Base-by-base conservation (phyloP, 2,797 vertebrate species). In the Alectoris magna region DNA sequence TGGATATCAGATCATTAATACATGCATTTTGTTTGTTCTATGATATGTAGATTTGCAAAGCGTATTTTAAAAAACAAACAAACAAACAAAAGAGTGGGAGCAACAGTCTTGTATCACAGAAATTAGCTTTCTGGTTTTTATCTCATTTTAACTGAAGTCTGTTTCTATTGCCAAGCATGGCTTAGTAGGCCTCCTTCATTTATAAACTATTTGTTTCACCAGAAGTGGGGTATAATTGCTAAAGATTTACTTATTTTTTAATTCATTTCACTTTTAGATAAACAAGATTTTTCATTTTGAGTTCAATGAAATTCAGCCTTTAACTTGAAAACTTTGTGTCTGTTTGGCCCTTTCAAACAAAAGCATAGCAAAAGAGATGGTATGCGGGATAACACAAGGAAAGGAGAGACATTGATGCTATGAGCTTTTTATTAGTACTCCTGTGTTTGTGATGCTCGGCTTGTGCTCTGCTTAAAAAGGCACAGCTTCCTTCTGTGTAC, bases 131-230 rank as follows among this genome's bases (percentile, higher is more conserved):
- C 64, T 79, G 86, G 7, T 0, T 79, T 95, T 89, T 58, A 59
- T 53, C 62, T 78, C 59, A 24, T 31, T 39, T 64, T 94, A 84
- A 93, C 48, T 73, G 38, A 94, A 64, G 64, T 44, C 53, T 84
- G 36, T 17, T 89, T 78, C 90, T 80, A 79, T 68, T 91, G 62
- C 71, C 93, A 94, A 92, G 79, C 49, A 68, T 72, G 66, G 38
- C 72, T 88, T 75, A 81, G 23, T 31, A 77, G 21, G 17, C 63
- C 84, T 85, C 51, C 77, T 58, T 76, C 88, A 66, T 87, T 91
- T 95, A 88, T 71, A 88, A 91, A 92, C 77, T 81, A 71, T 84
- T 95, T 95, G 86, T 95, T 88, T 59, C 63, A 84, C 41, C 59
- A 68, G 84, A 93, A 68, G 21, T 75, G 31, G 77, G 64, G 75